Evolutionary conservation across 2,888 invertebrate species (phyloP).

Genomic region (Ochropleura plecta): DNA sequence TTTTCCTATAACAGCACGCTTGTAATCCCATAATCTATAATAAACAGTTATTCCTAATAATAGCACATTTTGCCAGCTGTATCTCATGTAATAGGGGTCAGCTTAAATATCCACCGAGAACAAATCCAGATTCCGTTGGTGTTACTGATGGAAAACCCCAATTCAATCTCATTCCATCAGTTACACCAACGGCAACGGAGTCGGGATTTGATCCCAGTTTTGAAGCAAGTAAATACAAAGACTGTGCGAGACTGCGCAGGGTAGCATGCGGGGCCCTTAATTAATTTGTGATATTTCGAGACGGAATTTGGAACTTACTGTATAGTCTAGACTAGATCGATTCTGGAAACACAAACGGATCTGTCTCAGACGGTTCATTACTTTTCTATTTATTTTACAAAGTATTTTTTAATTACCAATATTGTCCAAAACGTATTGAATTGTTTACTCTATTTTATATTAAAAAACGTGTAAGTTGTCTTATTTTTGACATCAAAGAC

Average conservation of each 20-base stretch:
- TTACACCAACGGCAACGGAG: too few relatives aligned
- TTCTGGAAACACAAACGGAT: background rate
- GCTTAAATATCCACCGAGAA: too few relatives aligned
- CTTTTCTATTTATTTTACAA: background rate
- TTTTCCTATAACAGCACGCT: too few relatives aligned
- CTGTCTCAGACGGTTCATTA: background rate
- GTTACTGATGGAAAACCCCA: too few relatives aligned
- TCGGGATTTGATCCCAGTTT: too few relatives aligned
- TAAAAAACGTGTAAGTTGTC: background rate
- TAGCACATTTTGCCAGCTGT: too few relatives aligned
- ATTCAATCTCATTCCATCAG: too few relatives aligned
- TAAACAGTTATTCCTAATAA: too few relatives aligned
- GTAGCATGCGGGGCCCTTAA: background rate
- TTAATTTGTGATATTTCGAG: conserved; percentile 2
- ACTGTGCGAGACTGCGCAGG: background rate
- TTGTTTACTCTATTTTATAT: background rate
- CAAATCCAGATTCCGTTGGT: too few relatives aligned
- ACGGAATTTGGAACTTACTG: background rate
- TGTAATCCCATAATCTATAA: too few relatives aligned
- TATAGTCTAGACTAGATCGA: background rate
- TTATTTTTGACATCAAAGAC: background rate
- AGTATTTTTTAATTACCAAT: background rate
- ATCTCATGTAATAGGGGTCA: too few relatives aligned
- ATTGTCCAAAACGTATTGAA: background rate
- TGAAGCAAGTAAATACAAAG: background rate